These are phyloP conservation scores for Caenorhabditis inopinata DNA, from an alignment of 1,140 invertebrate species.

Conservation along the genomic window DNA sequence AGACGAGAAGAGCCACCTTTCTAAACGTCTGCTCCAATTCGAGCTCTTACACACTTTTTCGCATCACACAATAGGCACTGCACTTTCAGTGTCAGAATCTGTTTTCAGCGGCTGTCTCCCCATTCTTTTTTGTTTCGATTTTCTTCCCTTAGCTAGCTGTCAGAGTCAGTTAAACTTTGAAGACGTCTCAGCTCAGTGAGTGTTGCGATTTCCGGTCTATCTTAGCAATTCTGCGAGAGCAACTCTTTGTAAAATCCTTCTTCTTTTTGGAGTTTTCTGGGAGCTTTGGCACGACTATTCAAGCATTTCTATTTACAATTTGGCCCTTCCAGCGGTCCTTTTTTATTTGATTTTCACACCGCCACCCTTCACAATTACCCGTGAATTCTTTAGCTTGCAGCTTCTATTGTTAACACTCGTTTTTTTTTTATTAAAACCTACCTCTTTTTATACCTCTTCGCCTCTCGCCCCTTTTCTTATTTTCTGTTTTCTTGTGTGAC, in stretches of 20 bases:
- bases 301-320: not conserved
- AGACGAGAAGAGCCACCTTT: not conserved
- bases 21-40: no score
- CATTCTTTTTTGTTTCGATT: not conserved
- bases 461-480: no score
- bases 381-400: no score
- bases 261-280: no score
- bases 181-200: not conserved
- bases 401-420: no score
- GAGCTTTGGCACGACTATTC: not conserved
- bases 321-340: not conserved
- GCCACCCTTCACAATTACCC: no score
- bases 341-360: no score
- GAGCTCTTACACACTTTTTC: no score
- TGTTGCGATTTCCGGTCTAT: slow-evolving; percentile 23
- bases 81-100: not conserved
- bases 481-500: not conserved
- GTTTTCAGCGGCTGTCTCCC: not conserved
- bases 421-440: slow-evolving; percentile 5
- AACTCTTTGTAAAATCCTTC: not conserved
- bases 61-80: no score
- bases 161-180: slow-evolving; percentile 11
- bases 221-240: not conserved
- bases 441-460: no score
- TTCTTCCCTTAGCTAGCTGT: not conserved